Evolutionary conservation across 2,888 invertebrate genomes (phyloP), one percentile per base, ranked within the genome.

Genomic region (Emesis russula): DNA sequence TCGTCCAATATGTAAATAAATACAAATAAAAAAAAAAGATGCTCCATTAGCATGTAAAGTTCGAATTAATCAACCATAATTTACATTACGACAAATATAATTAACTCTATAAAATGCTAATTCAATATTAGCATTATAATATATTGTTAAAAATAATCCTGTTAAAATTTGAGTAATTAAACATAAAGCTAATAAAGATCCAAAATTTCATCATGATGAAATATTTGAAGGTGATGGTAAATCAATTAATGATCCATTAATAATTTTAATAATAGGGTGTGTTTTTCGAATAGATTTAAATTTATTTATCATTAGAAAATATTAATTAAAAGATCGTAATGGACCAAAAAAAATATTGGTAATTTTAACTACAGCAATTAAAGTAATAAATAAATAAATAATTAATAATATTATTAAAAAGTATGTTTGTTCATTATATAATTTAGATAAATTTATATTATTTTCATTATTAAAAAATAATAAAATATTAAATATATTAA

Each of bases 81-180:
- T 99, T 90, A 99, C 98, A 97, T 99, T 98, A 96, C 99, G 99
- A 44, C 98, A 98, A 97, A 99, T 99, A 96, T 99, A 99, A 92
- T 98, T 98, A 53, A 99, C 98, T 95, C 99, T 99, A 95, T 98
- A 97, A 98, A 99, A 99, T 0, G 99, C 99, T 97, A 98, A 87
- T 93, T 98, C 98, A 96, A 99, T 98, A 97, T 99, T 98, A 13
- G 99, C 98, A 25, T 98, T 98, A 95, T 99, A 99, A 95, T 99
- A 99, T 98, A 99, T 99, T 0, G 99, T 98, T 98, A 99, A 96
- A 96, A 99, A 99, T 96, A 99, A 93, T 70, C 99, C 99, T 38
- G 99, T 99, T 83, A 48, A 15, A 48, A 48, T 48, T 48, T 48
- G 48, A 48, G 4, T 48, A n/a, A 48, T 48, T 98, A 99, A 97